Conservation (phyloP, 2,888 invertebrate genomes). For the Ecliptopera silaceata region DNA sequence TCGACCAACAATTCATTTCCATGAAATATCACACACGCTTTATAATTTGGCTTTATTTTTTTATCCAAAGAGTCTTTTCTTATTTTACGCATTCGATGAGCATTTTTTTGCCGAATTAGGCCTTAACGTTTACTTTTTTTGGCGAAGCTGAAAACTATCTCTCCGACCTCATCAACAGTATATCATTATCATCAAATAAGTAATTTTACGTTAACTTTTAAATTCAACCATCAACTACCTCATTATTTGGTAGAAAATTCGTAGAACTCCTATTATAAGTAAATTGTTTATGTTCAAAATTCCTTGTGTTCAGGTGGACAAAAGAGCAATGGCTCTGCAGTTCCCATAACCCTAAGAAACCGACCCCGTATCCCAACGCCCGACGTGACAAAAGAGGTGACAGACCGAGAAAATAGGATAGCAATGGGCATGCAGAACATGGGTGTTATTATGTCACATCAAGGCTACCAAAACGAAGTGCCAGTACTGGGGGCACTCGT, state of each 20-base stretch:
- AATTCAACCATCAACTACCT: too few relatives aligned
- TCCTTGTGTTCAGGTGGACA: slow-evolving; percentile 78
- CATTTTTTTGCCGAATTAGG: slow-evolving; percentile 6
- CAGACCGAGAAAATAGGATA: slow-evolving; percentile 87
- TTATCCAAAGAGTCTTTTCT: not conserved
- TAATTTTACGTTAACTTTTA: too few relatives aligned
- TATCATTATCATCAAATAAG: too few relatives aligned
- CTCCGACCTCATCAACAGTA: slow-evolving; percentile 7
- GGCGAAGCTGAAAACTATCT: not conserved
- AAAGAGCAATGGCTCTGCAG: slow-evolving; percentile 87
- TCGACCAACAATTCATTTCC: not conserved
- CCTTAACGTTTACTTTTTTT: not conserved
- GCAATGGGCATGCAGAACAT: slow-evolving; percentile 80
- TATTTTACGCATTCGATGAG: slow-evolving; percentile 1
- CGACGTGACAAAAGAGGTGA: slow-evolving; percentile 91
- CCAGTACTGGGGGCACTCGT: slow-evolving; percentile 90
- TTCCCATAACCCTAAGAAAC: slow-evolving; percentile 87
- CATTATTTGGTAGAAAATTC: too few relatives aligned
- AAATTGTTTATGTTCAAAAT: not conserved
- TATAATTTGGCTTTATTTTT: not conserved
- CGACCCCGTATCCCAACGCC: slow-evolving; percentile 95
- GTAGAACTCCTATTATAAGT: too few relatives aligned
- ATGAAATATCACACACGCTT: slow-evolving; percentile 12
- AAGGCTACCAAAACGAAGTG: slow-evolving; percentile 85
- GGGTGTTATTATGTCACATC: slow-evolving; percentile 88